These are phyloP conservation scores for Bagarius yarrelli DNA, from an alignment of 2,113 vertebrate species.

Conservation along the genomic window DNA sequence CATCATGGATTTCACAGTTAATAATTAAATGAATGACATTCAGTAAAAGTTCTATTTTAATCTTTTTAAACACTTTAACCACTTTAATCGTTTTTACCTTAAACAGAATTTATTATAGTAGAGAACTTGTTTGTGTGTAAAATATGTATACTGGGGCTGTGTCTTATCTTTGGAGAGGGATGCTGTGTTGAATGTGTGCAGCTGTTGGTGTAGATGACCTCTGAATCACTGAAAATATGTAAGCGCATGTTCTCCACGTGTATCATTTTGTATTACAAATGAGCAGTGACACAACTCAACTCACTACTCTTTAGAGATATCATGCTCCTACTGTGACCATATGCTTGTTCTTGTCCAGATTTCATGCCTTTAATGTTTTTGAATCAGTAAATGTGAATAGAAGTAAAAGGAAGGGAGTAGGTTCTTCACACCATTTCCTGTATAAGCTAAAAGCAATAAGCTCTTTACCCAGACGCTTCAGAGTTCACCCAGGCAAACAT, in stretches of 20 bases:
- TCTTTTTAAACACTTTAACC: neutral
- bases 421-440: slow-evolving; percentile 36
- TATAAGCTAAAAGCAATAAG: slow-evolving; percentile 61
- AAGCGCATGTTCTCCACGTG: slow-evolving; percentile 16
- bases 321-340: slow-evolving; percentile 10
- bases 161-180: neutral
- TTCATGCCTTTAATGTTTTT: neutral
- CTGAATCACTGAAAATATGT: neutral
- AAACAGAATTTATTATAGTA: neutral
- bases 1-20: neutral
- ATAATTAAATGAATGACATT: neutral
- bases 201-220: slow-evolving; percentile 6
- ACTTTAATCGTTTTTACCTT: neutral
- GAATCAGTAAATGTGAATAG: neutral
- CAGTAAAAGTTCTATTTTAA: too few relatives aligned
- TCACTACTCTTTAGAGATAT: slow-evolving; percentile 2
- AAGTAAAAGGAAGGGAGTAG: neutral
- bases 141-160: neutral
- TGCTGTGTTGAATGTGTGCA: neutral
- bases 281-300: neutral
- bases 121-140: slow-evolving; percentile 7
- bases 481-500: slow-evolving; percentile 60
- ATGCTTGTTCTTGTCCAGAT: slow-evolving; percentile 29
- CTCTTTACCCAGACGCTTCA: slow-evolving; percentile 63
- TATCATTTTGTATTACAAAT: slow-evolving; percentile 24